Conservation (phyloP, 2,797 vertebrate genomes). For the Spheniscus humboldti region DNA sequence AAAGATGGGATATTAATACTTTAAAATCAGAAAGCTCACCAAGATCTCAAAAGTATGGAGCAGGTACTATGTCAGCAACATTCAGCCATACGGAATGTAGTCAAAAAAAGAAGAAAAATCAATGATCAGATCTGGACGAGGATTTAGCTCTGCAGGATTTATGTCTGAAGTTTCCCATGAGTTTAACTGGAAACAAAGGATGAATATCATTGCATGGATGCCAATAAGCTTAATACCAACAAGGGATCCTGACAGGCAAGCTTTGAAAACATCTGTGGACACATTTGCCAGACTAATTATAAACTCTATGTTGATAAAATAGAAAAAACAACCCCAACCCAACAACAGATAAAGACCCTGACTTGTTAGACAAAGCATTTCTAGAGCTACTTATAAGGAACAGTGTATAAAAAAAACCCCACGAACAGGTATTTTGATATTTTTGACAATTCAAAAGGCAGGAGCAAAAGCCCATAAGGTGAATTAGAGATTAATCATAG, state of each 20-base stretch:
- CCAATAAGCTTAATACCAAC: neutral
- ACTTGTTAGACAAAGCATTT: neutral
- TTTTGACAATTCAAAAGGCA: neutral
- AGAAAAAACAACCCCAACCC: neutral
- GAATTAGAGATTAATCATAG: neutral
- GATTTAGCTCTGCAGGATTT: neutral
- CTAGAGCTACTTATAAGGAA: neutral
- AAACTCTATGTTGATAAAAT: neutral
- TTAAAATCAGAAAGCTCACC: neutral
- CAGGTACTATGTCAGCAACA: neutral
- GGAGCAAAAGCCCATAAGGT: neutral
- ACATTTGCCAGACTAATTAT: neutral
- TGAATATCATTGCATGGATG: neutral
- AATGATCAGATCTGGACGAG: neutral
- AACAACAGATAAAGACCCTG: neutral
- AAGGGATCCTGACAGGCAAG: neutral
- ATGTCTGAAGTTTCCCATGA: neutral
- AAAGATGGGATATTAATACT: neutral
- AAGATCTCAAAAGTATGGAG: neutral
- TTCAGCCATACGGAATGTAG: neutral
- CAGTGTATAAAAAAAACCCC: neutral
- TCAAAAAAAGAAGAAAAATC: neutral
- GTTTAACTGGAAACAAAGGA: neutral
- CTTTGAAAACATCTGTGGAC: neutral
- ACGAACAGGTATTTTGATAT: neutral